Evolutionary conservation across 2,888 invertebrate genomes (phyloP).

Genomic region (Drosophila pseudotakahashii): DNA sequence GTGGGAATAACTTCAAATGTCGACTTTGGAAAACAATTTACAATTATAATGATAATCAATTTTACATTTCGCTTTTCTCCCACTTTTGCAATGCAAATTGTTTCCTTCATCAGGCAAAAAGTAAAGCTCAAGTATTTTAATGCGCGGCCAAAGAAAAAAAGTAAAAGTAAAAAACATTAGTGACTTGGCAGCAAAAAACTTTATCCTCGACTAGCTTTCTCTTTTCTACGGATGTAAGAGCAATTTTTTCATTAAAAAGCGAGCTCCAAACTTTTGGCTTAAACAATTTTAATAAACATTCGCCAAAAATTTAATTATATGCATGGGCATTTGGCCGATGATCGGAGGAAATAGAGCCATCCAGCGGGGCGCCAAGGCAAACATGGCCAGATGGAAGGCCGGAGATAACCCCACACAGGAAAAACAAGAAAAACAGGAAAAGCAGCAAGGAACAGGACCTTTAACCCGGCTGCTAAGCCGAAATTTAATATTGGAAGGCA

Average conservation of each 20-base stretch:
- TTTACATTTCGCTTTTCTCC: constrained; percentile 46
- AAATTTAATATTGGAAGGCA: constrained; percentile 80
- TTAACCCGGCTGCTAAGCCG: constrained; percentile 67
- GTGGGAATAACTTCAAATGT: constrained; percentile 32
- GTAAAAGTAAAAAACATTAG: constrained; percentile 33
- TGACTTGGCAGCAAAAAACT: constrained; percentile 69
- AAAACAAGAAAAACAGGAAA: background rate
- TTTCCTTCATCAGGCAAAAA: constrained; percentile 36
- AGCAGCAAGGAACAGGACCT: constrained; percentile 44
- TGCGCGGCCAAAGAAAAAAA: constrained; percentile 29
- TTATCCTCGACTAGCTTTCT: constrained; percentile 56
- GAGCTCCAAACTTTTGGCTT: constrained; percentile 63
- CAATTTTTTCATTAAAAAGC: constrained; percentile 57
- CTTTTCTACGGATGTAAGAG: constrained; percentile 31
- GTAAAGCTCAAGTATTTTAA: constrained; percentile 67
- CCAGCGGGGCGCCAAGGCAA: constrained; percentile 63
- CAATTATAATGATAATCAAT: constrained; percentile 78
- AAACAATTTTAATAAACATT: constrained; percentile 74
- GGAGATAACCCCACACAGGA: constrained; percentile 51
- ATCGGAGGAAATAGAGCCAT: constrained; percentile 72
- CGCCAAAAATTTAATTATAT: constrained; percentile 75
- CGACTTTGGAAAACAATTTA: constrained; percentile 60
- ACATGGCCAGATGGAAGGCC: constrained; percentile 72
- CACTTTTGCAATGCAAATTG: constrained; percentile 61
- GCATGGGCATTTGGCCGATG: constrained; percentile 67